Conservation (phyloP, 2,797 vertebrate species). For the Delichon dasypus region DNA sequence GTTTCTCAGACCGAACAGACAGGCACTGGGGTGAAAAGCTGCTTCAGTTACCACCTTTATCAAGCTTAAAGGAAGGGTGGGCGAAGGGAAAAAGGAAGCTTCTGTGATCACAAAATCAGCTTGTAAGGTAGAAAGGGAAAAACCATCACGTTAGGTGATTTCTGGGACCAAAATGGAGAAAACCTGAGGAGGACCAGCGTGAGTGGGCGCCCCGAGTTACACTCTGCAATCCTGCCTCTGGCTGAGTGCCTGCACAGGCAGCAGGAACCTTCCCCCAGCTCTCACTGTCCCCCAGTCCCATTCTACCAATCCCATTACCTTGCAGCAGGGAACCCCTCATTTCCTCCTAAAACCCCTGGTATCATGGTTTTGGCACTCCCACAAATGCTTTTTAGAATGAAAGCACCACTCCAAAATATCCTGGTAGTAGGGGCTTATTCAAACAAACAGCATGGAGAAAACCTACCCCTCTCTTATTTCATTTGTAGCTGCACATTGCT, state of each 20-base stretch:
- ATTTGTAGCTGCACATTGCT: not conserved
- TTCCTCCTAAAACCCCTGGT: not conserved
- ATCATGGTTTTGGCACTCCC: not conserved
- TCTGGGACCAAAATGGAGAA: not conserved
- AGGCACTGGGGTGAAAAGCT: not conserved
- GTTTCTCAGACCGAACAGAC: not conserved
- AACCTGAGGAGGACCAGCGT: not conserved
- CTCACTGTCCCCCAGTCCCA: not conserved
- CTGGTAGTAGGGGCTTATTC: not conserved
- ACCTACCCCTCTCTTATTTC: not conserved
- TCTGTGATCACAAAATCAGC: not conserved
- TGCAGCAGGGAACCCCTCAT: not conserved
- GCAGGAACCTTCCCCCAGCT: not conserved
- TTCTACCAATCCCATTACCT: not conserved
- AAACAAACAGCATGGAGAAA: conserved; percentile 5
- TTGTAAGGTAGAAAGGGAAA: not conserved
- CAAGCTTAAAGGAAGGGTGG: not conserved
- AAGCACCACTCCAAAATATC: not conserved
- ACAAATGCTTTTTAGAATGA: not conserved
- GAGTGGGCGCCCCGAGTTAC: not conserved
- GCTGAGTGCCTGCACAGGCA: not conserved
- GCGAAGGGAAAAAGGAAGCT: not conserved
- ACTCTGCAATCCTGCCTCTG: not conserved
- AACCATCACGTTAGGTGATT: not conserved
- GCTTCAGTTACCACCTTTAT: not conserved